These are phyloP conservation scores for Ophion costatus DNA, from an alignment of 2,888 invertebrate genomes.

Conservation along the genomic window DNA sequence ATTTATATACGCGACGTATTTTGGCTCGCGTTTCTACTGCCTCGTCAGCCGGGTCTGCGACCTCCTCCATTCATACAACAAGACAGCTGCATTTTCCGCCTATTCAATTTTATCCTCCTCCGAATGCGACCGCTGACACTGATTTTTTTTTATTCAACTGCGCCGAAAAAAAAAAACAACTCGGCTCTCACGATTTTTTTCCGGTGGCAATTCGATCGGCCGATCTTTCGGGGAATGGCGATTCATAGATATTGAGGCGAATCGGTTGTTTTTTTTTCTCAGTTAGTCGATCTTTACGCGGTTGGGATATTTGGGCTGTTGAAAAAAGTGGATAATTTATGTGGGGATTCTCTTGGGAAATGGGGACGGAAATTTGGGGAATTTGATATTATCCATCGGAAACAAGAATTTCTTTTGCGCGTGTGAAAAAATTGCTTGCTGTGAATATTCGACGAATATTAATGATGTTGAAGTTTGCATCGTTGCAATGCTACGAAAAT, in stretches of 20 bases:
- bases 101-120: conserved; percentile 22
- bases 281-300: background rate
- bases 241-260: background rate
- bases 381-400: background rate
- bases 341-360: background rate
- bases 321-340: background rate
- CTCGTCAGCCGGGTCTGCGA: conserved; percentile 24
- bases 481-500: no score
- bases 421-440: background rate
- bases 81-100: conserved; percentile 40
- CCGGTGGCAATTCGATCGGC: no score
- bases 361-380: background rate
- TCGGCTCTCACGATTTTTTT: background rate
- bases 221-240: background rate
- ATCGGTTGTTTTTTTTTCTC: background rate
- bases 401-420: background rate
- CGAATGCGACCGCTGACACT: background rate
- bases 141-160: background rate
- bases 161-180: background rate
- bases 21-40: conserved; percentile 29
- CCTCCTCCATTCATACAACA: conserved; percentile 5
- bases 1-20: conserved; percentile 26
- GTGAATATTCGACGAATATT: background rate
- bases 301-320: background rate
- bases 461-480: no score